phyloP scores from a whole-genome alignment of 2,113 vertebrate genomes.

The Elachura formosa region DNA sequence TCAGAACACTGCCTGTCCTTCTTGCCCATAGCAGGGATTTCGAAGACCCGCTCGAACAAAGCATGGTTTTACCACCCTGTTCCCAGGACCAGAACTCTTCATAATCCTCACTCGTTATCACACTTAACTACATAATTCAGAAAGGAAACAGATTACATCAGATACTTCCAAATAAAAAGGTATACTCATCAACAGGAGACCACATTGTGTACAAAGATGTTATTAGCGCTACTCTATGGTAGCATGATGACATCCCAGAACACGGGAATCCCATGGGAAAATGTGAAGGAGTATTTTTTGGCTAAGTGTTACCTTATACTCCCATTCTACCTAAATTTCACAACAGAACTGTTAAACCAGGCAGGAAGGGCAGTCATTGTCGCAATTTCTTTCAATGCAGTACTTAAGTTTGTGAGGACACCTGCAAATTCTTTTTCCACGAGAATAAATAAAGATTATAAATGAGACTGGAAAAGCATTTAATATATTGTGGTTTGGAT shows the following conservation, averaged over 20 bases:
- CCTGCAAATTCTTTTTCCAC: not conserved
- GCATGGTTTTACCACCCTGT: not conserved
- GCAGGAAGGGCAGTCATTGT: not conserved
- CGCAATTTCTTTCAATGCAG: not conserved
- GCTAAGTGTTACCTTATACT: not conserved
- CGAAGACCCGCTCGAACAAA: not conserved
- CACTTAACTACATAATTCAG: not conserved
- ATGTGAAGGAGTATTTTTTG: not conserved
- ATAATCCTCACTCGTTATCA: not conserved
- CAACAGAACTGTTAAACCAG: not conserved
- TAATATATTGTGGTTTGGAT: not conserved
- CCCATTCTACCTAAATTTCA: not conserved
- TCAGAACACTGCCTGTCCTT: not conserved
- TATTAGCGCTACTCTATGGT: fast-evolving
- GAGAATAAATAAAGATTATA: not conserved
- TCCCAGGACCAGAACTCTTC: not conserved
- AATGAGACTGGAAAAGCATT: not conserved
- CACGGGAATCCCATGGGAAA: not conserved
- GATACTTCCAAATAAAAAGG: not conserved
- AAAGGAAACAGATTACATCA: not conserved
- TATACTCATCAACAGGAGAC: not conserved
- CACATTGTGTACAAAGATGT: not conserved
- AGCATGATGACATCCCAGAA: not conserved
- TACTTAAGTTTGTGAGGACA: not conserved
- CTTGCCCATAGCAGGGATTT: not conserved